Conservation (phyloP, 1,140 invertebrate species). For the Tetramorium simillimum region DNA sequence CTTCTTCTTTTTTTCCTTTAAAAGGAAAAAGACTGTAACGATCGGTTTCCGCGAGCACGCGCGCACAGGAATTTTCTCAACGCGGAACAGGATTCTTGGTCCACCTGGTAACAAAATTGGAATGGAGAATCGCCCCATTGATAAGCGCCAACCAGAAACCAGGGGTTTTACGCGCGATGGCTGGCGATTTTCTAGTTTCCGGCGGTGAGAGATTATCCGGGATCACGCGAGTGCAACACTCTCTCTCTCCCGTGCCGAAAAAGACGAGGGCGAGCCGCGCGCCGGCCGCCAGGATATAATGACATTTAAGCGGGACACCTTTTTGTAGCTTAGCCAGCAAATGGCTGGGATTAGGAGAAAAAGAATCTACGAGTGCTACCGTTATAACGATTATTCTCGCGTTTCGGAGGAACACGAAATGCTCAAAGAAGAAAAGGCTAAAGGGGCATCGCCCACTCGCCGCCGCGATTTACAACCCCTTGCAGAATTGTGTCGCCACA, state of each 20-base stretch:
- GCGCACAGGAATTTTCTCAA: not conserved
- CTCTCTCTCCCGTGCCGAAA: not conserved
- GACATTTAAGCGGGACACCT: constrained; percentile 70
- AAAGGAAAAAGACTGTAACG: not conserved
- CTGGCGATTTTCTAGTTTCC: constrained; percentile 29
- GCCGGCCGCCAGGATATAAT: constrained; percentile 43
- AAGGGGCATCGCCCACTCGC: constrained; percentile 13
- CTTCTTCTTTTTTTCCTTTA: no score
- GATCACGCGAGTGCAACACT: not conserved
- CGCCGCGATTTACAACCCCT: not conserved
- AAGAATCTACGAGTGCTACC: constrained; percentile 57
- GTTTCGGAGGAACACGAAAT: constrained; percentile 33
- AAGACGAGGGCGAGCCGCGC: not conserved
- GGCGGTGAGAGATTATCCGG: constrained; percentile 63
- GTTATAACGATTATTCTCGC: constrained; percentile 44
- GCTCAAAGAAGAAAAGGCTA: constrained; percentile 59
- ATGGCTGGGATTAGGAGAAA: constrained; percentile 69
- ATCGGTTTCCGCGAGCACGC: not conserved
- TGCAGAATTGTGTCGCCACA: not conserved
- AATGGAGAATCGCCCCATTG: constrained; percentile 58
- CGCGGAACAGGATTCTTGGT: not conserved
- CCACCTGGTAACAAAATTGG: constrained; percentile 57
- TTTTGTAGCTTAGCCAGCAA: constrained; percentile 66
- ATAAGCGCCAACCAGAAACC: constrained; percentile 55
- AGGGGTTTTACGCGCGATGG: constrained; percentile 26